Percentiles rank a stretch among this genome's conserved stretches.
Evolutionary conservation across 1,140 invertebrate species (phyloP).

Genomic region (Whitmania pigra): DNA sequence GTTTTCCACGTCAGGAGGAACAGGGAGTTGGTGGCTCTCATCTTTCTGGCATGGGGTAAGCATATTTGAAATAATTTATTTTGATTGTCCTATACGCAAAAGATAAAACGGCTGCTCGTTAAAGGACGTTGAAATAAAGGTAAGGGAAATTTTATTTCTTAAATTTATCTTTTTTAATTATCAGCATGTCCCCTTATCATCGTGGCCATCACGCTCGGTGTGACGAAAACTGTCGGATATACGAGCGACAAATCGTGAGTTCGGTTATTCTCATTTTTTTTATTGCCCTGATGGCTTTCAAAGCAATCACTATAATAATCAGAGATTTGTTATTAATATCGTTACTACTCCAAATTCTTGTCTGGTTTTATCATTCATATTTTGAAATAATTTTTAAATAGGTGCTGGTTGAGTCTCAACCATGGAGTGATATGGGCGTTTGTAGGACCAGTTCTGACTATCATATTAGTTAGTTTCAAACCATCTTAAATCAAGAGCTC

Average conservation of each 20-base stretch:
- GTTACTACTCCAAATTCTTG: background rate
- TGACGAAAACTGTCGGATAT: slow-evolving; percentile 18
- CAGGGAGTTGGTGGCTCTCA: slow-evolving; percentile 12
- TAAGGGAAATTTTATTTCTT: background rate
- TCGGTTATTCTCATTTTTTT: no score
- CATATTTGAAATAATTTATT: no score
- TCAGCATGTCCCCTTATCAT: slow-evolving; percentile 20
- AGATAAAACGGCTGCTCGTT: no score
- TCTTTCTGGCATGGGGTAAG: slow-evolving; percentile 19
- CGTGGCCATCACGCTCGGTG: slow-evolving; percentile 18
- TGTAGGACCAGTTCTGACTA: slow-evolving; percentile 19
- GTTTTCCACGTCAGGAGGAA: slow-evolving; percentile 23
- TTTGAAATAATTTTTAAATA: slow-evolving; percentile 2
- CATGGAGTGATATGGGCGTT: slow-evolving; percentile 23
- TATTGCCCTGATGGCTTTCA: no score
- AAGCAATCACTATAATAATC: no score
- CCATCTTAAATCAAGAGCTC: no score
- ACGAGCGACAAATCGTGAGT: slow-evolving; percentile 20
- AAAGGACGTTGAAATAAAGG: background rate
- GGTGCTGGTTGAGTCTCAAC: slow-evolving; percentile 22
- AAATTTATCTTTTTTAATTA: background rate
- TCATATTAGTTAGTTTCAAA: slow-evolving; percentile 18
- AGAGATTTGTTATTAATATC: background rate
- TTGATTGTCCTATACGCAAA: no score
- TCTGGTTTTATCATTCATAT: background rate